Base-by-base conservation (phyloP, 2,797 vertebrate genomes). In the Cottoperca gobio region DNA sequence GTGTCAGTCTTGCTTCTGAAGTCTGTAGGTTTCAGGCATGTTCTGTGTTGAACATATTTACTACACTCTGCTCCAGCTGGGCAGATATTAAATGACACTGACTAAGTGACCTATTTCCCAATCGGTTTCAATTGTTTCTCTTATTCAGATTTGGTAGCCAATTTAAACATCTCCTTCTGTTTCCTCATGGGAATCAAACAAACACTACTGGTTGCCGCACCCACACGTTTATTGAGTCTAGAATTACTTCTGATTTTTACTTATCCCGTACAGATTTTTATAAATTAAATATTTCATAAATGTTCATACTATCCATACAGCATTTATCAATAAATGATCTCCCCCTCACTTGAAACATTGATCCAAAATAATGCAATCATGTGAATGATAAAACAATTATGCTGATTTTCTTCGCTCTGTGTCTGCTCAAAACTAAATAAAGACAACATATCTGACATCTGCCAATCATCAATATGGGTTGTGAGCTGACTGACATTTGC, bases 351-450 rank as follows among this genome's bases (percentile, higher is more conserved):
- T 63, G 50, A n/a, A 31, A 21, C 58, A 70, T 62, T 12, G 60
- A 81, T 59, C 26, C 3, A 40, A 46, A 59, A 19, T 23, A 63
- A 66, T 40, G 0, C 7, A 54, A 62, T 76, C 7, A 52, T 24
- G 6, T 55, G 10, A 57, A 49, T 28, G 13, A 35, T 55, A 21
- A n/a, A 8, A 13, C 10, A 8, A 71, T 57, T 23, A 57, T 42
- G 12, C 21, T 33, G 23, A 40, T 73, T 65, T 71, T 67, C 76
- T 35, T n/a, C 35, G 1, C 8, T 31, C 23, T 4, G 9, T n/a
- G 26, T 24, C 33, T 40, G 5, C 17, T 60, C 8, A 4, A 54
- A 55, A 64, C 2, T 1, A 46, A 69, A 65, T 58, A n/a, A 73
- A 73, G 40, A 35, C 21, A 59, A 40, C 23, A 33, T 3, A 24